These are phyloP conservation scores for Sebastiscus albofasciatus DNA, from an alignment of 2,797 vertebrate genomes.

Conservation along the genomic window DNA sequence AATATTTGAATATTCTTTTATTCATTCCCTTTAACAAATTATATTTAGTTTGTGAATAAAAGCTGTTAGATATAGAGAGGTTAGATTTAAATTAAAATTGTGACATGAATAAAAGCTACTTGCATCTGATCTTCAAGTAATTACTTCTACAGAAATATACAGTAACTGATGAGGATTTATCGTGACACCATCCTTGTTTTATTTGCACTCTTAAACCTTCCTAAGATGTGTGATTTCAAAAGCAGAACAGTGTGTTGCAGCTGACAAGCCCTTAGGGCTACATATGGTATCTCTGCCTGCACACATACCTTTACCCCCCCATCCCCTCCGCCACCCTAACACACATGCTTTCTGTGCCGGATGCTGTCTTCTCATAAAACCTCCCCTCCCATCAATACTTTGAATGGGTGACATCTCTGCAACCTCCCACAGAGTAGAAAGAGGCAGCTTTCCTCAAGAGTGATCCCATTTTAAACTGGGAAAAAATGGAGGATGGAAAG, in stretches of 20 bases:
- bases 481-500: conserved; percentile 38
- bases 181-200: not conserved
- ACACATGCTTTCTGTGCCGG: conserved; percentile 16
- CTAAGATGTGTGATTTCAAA: not conserved
- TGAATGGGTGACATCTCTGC: conserved; percentile 43
- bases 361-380: conserved; percentile 49
- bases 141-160: not conserved
- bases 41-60: not conserved
- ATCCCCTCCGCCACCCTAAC: not conserved
- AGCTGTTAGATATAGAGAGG: not conserved
- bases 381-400: conserved; percentile 46
- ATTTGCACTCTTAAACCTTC: not conserved
- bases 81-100: not conserved
- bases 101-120: not conserved
- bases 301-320: conserved; percentile 23
- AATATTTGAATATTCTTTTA: not conserved
- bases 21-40: not conserved
- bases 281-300: conserved; percentile 18
- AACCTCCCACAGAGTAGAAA: conserved; percentile 56
- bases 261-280: conserved; percentile 15
- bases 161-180: not conserved
- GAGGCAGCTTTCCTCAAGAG: conserved; percentile 42
- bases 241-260: not conserved
- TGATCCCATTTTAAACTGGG: conserved; percentile 53
- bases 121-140: not conserved